Evolutionary conservation across 2,888 invertebrate genomes (phyloP), one percentile per base, ranked within the genome.

Genomic region (Drosophila greeni): DNA sequence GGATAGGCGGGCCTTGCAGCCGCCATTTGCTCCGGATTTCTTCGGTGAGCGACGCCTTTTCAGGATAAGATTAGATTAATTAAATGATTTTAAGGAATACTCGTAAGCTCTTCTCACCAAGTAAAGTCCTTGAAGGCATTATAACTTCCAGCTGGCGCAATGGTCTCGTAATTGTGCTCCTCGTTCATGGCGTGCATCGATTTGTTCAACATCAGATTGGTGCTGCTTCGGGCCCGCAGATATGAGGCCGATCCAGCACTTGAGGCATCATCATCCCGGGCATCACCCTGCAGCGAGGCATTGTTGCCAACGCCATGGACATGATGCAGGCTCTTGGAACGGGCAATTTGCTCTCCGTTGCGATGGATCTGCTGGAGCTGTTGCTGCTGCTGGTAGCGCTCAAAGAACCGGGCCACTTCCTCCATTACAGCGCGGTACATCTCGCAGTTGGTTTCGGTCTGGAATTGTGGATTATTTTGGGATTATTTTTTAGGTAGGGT

Each of bases 381-480:
- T 0, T 74, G 78, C 24, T 74, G 84, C 45, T 75, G 74, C 47
- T 85, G 86, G 70, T 84, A 91, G 70, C 92, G 91, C 78, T 92
- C 93, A 74, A 93, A 87, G 85, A 92, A 93, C 51, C 91, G 90
- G 23, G 92, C 90, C 45, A 93, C 92, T 86, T 93, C 92, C 81
- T 92, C 92, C 91, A 93, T 91, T 45, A 93, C 90, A 12, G 92
- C 92, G 68, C 91, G 91, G 87, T 93, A 92, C 93, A 93, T 93
- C 84, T 92, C 91, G 65, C 92, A 90, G 84, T 91, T 92, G 49
- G 92, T 91, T 84, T 93, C 92, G 74, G 91, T 91, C 93, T 93
- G 85, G 4, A 51, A 59, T 24, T 23, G 2, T 1, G 14, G 20
- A 40, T 31, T 43, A 37, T 12, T 7, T n/a, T 7, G n/a, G 12